Conservation (phyloP, 2,113 vertebrate genomes). For the Pogonocichla stellata region DNA sequence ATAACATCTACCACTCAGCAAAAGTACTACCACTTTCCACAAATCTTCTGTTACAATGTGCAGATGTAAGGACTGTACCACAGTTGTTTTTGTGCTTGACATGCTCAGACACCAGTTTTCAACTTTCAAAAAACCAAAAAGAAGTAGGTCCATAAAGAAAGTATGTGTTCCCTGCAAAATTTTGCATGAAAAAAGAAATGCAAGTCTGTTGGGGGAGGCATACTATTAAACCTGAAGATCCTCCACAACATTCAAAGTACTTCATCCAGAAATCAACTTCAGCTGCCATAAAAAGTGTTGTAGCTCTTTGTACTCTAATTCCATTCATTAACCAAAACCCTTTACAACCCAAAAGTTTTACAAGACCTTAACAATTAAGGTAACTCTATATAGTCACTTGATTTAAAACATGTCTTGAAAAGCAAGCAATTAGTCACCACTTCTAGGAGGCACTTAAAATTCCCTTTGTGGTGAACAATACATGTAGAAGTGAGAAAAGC, state of each 20-base stretch:
- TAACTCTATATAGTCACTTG: conserved; percentile 33
- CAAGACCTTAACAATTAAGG: conserved; percentile 35
- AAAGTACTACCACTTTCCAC: background rate
- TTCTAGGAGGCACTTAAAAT: conserved; percentile 4
- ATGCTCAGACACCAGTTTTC: background rate
- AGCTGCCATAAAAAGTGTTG: background rate
- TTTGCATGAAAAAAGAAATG: background rate
- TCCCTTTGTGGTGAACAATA: background rate
- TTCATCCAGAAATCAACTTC: conserved; percentile 36
- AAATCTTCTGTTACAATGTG: background rate
- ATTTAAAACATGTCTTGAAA: conserved; percentile 41
- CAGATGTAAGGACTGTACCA: background rate
- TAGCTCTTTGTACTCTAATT: conserved; percentile 21
- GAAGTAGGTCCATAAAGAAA: background rate
- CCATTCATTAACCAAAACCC: conserved; percentile 17
- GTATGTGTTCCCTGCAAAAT: background rate
- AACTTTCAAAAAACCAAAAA: background rate
- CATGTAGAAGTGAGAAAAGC: background rate
- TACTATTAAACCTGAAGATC: background rate
- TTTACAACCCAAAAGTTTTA: conserved; percentile 13
- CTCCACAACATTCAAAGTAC: background rate
- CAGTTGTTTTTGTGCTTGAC: background rate
- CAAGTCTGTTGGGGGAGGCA: background rate
- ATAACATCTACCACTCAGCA: background rate
- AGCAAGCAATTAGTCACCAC: conserved; percentile 47